These are phyloP conservation scores for Prosapia bicincta DNA, from an alignment of 2,888 invertebrate species.

Conservation along the genomic window DNA sequence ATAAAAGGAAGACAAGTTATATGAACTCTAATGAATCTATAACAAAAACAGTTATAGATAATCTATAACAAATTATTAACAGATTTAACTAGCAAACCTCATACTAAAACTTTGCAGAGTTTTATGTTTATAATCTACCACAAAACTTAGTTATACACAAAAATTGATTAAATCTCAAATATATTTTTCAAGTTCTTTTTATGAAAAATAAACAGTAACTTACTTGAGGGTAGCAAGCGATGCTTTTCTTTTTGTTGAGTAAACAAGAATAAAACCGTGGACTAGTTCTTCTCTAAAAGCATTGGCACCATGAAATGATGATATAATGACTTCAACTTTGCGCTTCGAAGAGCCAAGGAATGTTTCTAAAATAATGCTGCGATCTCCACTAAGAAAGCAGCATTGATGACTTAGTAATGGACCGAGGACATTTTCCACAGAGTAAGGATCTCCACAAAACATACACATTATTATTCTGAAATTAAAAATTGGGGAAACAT, in stretches of 20 bases:
- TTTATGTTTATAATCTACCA: no score
- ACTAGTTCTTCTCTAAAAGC: conserved; percentile 88
- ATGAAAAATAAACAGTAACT: no score
- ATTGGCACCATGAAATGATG: conserved; percentile 92
- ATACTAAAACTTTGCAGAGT: no score
- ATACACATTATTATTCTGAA: conserved; percentile 87
- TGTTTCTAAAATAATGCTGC: conserved; percentile 87
- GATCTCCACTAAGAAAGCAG: conserved; percentile 79
- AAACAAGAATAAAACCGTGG: conserved; percentile 93
- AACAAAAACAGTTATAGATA: no score
- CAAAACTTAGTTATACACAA: no score
- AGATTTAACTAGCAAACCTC: no score
- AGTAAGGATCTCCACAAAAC: conserved; percentile 94
- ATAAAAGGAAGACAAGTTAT: no score
- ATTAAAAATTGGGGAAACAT: conserved; percentile 29
- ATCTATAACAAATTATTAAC: no score
- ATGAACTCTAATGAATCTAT: no score
- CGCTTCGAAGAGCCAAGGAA: conserved; percentile 88
- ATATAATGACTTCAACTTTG: conserved; percentile 85
- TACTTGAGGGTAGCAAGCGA: conserved; percentile 89
- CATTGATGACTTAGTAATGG: conserved; percentile 85
- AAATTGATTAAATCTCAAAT: no score
- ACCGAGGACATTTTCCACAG: conserved; percentile 82
- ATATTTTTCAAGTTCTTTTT: no score
- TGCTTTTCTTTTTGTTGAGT: conserved; percentile 92